Conservation (phyloP, 2,797 vertebrate genomes). For the Uromys caudimaculatus region DNA sequence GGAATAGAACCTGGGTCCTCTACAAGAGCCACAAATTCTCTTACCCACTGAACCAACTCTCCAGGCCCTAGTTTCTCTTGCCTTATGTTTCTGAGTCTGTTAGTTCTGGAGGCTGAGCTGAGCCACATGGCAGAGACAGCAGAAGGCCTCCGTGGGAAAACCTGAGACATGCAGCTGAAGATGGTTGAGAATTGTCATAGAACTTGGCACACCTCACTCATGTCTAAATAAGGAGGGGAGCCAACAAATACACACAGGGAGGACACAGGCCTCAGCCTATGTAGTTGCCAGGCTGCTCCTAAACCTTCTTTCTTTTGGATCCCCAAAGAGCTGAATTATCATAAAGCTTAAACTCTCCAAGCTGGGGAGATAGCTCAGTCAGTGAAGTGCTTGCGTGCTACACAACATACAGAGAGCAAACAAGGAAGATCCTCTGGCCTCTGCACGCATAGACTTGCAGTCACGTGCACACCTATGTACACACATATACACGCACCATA, state of each 20-base stretch:
- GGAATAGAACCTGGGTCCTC: too few relatives aligned
- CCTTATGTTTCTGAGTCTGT: background rate
- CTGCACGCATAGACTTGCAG: background rate
- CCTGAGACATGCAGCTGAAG: background rate
- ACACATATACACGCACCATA: too few relatives aligned
- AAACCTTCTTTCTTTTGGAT: background rate
- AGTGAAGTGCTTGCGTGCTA: background rate
- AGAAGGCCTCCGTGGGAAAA: background rate
- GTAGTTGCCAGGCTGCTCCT: background rate
- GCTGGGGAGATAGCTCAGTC: background rate
- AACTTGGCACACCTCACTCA: background rate
- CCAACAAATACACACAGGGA: background rate
- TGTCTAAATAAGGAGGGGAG: background rate
- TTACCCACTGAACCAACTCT: background rate
- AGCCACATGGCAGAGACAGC: background rate
- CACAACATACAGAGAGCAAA: background rate
- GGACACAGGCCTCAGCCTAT: background rate
- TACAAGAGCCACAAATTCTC: background rate
- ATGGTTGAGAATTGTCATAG: background rate
- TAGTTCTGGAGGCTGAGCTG: background rate
- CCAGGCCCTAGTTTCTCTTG: background rate
- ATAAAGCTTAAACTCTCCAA: background rate
- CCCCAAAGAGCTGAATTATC: background rate
- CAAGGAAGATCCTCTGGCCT: background rate
- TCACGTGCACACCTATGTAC: background rate